phyloP scores from a whole-genome alignment of 2,113 vertebrate species.

The Serilophus lunatus region DNA sequence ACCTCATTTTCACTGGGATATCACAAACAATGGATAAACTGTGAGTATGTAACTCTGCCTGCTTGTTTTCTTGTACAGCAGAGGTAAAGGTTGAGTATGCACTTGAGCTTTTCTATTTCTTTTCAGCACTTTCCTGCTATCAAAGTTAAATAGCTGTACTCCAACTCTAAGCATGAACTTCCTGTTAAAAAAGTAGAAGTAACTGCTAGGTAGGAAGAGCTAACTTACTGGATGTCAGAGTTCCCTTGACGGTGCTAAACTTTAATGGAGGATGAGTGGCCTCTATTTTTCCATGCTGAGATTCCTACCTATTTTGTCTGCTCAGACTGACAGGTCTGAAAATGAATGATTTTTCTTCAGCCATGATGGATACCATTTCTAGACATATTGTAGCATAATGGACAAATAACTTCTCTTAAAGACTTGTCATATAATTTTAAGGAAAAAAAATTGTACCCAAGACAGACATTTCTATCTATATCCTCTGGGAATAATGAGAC shows the following conservation, averaged over 20 bases:
- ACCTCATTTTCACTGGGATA: not conserved
- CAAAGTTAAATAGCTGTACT: not conserved
- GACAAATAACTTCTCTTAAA: conserved; percentile 62
- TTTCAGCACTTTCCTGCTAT: not conserved
- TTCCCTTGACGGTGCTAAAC: not conserved
- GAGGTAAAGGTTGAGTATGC: not conserved
- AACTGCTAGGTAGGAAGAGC: not conserved
- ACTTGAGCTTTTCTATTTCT: not conserved
- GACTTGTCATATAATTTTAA: conserved; percentile 60
- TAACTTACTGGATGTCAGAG: not conserved
- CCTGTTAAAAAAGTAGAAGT: not conserved
- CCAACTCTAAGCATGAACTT: not conserved
- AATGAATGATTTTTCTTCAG: conserved; percentile 60
- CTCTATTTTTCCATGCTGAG: not conserved
- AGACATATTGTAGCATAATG: conserved; percentile 52
- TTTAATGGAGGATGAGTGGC: conserved; percentile 21
- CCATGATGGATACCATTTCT: conserved; percentile 46
- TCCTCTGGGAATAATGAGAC: conserved; percentile 54
- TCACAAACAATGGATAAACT: not conserved
- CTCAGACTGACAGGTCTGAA: conserved; percentile 50
- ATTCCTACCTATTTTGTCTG: conserved; percentile 7
- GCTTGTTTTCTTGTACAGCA: not conserved
- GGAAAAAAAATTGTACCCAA: conserved; percentile 3
- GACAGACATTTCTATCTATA: conserved; percentile 62
- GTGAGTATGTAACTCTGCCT: not conserved